A percentile compares a stretch with the other conserved stretches of the same genome.
phyloP scores from a whole-genome alignment of 2,113 vertebrate species.

The Tetrax tetrax region DNA sequence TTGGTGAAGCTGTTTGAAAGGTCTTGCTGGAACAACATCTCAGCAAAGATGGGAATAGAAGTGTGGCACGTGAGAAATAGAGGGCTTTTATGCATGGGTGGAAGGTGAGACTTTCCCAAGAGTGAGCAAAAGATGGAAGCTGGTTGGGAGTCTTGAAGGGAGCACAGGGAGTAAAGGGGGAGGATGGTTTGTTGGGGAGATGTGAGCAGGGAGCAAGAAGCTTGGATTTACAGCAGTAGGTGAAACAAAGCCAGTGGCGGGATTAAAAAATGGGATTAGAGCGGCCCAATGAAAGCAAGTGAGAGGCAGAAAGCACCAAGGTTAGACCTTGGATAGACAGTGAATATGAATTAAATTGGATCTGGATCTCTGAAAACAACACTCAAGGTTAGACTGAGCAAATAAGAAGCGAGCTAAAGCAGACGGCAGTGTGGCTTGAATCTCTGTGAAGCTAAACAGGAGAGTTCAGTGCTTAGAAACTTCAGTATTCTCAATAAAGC shows the following conservation, averaged over 20 bases:
- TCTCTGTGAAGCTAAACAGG: background rate
- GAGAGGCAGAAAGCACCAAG: background rate
- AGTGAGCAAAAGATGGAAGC: background rate
- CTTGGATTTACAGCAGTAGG: background rate
- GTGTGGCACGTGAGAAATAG: background rate
- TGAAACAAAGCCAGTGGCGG: background rate
- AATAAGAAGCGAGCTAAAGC: background rate
- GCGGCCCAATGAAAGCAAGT: background rate
- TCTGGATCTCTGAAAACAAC: background rate
- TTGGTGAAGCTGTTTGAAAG: background rate
- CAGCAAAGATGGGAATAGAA: background rate
- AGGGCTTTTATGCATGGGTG: background rate
- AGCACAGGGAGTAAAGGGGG: background rate
- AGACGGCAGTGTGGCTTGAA: background rate
- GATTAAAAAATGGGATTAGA: background rate
- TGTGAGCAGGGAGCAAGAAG: background rate
- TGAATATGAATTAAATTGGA: background rate
- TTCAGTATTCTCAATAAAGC: background rate
- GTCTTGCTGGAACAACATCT: background rate
- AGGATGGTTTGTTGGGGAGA: background rate
- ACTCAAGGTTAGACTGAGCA: background rate
- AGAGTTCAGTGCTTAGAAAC: background rate
- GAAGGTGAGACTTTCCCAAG: background rate
- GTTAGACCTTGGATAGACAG: background rate
- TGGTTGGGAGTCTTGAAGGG: background rate